Conservation (phyloP, 2,797 vertebrate genomes). For the Catostomus latipinnis region DNA sequence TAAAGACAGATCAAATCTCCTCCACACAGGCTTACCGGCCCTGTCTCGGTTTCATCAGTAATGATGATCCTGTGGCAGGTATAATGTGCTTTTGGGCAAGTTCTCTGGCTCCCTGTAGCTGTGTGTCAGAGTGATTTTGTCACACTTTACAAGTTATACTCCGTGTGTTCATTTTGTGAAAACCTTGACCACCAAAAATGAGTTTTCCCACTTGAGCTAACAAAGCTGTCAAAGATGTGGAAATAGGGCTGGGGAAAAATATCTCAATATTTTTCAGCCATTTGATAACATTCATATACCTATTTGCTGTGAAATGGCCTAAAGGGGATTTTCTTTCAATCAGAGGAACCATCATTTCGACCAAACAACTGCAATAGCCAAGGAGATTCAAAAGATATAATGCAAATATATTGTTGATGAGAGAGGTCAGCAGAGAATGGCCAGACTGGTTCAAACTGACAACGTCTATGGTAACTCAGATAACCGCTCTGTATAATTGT, state of each 20-base stretch:
- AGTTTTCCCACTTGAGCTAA: not conserved
- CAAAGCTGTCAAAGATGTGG: not conserved
- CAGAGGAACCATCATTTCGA: too few relatives aligned
- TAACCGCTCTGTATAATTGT: too few relatives aligned
- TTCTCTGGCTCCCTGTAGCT: conserved; percentile 22
- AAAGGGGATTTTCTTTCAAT: too few relatives aligned
- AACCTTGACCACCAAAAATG: not conserved
- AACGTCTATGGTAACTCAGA: too few relatives aligned
- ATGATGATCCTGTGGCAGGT: conserved; percentile 28
- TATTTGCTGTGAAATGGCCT: too few relatives aligned
- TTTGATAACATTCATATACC: too few relatives aligned
- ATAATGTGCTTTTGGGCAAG: conserved; percentile 28
- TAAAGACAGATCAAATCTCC: conserved; percentile 25
- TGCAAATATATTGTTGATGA: too few relatives aligned
- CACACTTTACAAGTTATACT: not conserved
- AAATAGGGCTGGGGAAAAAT: not conserved
- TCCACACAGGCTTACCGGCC: not conserved
- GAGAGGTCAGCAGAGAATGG: too few relatives aligned
- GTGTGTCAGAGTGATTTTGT: conserved; percentile 33
- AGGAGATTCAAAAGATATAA: too few relatives aligned
- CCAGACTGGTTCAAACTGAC: too few relatives aligned
- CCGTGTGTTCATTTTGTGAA: conserved; percentile 1
- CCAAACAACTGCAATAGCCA: too few relatives aligned
- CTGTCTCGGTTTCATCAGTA: conserved; percentile 33
- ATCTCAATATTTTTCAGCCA: not conserved